phyloP scores from a whole-genome alignment of 2,797 vertebrate species.

The Luscinia luscinia region DNA sequence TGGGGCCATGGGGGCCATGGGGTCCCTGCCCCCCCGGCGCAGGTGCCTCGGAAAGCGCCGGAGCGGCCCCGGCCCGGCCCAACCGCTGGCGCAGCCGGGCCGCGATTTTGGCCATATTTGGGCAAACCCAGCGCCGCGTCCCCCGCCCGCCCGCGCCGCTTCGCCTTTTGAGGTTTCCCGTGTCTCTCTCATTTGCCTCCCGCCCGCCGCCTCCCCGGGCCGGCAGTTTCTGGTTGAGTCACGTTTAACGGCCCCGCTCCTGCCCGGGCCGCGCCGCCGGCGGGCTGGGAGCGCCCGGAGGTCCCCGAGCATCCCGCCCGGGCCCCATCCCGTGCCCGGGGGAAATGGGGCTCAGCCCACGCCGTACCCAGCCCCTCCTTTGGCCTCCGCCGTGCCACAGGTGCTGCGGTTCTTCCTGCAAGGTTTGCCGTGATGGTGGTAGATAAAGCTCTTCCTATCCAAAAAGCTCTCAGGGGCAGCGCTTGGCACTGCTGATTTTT shows the following conservation, averaged over 20 bases:
- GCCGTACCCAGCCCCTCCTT: rapidly evolving
- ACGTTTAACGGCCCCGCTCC: constrained; percentile 68
- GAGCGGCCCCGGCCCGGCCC: background rate
- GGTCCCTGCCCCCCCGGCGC: background rate
- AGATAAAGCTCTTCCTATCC: background rate
- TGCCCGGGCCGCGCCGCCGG: background rate
- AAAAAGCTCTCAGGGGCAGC: background rate
- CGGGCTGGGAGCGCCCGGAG: rapidly evolving
- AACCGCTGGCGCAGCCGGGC: background rate
- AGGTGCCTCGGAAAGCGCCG: background rate
- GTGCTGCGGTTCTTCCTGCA: background rate
- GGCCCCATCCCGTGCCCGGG: rapidly evolving
- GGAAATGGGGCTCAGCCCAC: background rate
- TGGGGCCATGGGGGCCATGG: too few species aligned
- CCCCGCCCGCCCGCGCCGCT: constrained; percentile 62
- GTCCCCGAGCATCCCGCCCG: rapidly evolving
- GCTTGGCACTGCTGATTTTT: background rate
- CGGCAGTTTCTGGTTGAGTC: constrained; percentile 80
- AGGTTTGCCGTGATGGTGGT: background rate
- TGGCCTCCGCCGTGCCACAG: rapidly evolving
- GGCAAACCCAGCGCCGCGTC: constrained; percentile 46
- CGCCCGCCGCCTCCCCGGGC: background rate
- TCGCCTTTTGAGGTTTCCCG: constrained; percentile 78
- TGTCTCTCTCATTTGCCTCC: constrained; percentile 52
- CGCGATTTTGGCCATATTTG: constrained; percentile 76